These are phyloP conservation scores for Xyrauchen texanus DNA, from an alignment of 2,113 vertebrate species.

Conservation along the genomic window DNA sequence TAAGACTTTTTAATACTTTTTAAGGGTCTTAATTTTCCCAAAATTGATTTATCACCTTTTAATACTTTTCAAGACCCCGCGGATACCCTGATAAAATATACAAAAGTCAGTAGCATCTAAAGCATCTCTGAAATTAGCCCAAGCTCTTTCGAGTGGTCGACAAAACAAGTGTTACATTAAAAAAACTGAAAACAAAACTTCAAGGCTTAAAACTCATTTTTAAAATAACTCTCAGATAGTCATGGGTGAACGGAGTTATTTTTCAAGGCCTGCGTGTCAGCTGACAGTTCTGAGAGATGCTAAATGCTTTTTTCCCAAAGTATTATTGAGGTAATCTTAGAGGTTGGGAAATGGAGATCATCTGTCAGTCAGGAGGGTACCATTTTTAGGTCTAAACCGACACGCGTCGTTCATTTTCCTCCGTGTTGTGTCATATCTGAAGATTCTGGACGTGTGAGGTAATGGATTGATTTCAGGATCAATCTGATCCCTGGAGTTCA, in stretches of 20 bases:
- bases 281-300: slow-evolving; percentile 17
- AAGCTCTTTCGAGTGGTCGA: neutral
- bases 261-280: slow-evolving; percentile 2
- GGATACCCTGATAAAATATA: too few relatives aligned
- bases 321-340: slow-evolving; percentile 41
- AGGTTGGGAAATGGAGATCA: slow-evolving; percentile 26
- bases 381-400: slow-evolving; percentile 41
- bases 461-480: slow-evolving; percentile 24
- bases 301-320: slow-evolving; percentile 26
- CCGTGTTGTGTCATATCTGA: slow-evolving; percentile 36
- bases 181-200: neutral
- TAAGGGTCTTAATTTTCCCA: too few relatives aligned
- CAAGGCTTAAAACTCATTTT: slow-evolving; percentile 3
- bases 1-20: too few relatives aligned
- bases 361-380: slow-evolving; percentile 19
- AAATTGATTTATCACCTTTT: too few relatives aligned
- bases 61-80: too few relatives aligned
- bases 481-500: neutral
- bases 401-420: slow-evolving; percentile 26
- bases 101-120: neutral
- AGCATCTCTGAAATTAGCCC: neutral
- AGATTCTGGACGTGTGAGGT: neutral
- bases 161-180: neutral
- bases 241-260: slow-evolving; percentile 22
- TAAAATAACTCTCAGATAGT: slow-evolving; percentile 26